Conservation (phyloP, 2,113 vertebrate species). For the Hucho hucho region DNA sequence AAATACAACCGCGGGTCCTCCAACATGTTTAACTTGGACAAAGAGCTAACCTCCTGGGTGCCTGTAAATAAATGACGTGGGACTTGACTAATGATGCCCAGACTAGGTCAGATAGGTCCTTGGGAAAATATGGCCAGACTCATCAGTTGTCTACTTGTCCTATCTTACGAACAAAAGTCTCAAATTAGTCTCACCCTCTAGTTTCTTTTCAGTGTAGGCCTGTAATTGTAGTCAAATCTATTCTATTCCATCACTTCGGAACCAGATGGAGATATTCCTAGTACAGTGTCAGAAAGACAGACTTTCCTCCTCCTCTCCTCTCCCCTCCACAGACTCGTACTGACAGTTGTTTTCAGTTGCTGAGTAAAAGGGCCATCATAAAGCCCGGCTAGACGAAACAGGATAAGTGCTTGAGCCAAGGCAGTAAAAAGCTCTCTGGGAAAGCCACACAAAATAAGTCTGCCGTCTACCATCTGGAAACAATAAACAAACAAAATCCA, state of each 20-base stretch:
- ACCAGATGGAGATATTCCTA: conserved; percentile 36
- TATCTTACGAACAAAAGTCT: background rate
- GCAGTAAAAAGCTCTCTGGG: conserved; percentile 81
- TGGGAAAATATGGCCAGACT: conserved; percentile 34
- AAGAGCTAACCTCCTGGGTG: conserved; percentile 67
- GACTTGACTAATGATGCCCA: conserved; percentile 69
- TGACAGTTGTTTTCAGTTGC: conserved; percentile 77
- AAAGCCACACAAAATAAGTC: conserved; percentile 80
- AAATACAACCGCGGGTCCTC: conserved; percentile 57
- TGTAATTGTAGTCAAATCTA: background rate
- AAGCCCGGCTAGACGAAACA: conserved; percentile 76
- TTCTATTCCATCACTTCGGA: background rate
- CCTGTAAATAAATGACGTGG: conserved; percentile 79
- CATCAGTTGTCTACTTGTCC: background rate
- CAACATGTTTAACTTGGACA: background rate
- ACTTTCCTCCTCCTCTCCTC: conserved; percentile 27
- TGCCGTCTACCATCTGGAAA: conserved; percentile 82
- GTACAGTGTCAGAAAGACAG: background rate
- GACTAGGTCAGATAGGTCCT: conserved; percentile 27
- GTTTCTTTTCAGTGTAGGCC: background rate
- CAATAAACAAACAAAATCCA: conserved; percentile 83
- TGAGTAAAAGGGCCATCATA: conserved; percentile 72
- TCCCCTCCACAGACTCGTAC: conserved; percentile 52
- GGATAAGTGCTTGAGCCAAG: conserved; percentile 79
- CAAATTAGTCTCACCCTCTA: background rate